Percentiles rank a stretch among this genome's conserved stretches.
Conservation (phyloP, 2,797 vertebrate genomes). For the Podarcis lilfordi region DNA sequence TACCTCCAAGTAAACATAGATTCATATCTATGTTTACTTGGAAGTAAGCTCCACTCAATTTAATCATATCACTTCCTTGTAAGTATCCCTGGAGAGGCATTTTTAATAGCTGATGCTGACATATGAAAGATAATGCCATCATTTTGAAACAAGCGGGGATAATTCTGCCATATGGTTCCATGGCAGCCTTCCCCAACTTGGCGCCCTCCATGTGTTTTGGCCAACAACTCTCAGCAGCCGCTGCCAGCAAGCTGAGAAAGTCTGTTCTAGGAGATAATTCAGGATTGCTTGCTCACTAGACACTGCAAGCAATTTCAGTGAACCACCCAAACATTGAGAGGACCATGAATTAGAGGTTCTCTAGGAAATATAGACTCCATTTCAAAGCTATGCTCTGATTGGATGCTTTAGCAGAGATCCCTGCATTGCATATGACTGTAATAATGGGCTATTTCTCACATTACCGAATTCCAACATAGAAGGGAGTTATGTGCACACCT, state of each 20-base stretch:
- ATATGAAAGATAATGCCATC: constrained; percentile 53
- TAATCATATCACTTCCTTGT: not conserved
- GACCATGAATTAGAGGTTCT: not conserved
- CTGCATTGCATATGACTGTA: no score
- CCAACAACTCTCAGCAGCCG: no score
- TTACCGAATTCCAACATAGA: not conserved
- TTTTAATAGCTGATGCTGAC: constrained; percentile 32
- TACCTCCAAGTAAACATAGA: no score
- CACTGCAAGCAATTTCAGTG: not conserved
- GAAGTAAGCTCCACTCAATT: not conserved
- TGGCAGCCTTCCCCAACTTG: no score
- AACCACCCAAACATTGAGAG: not conserved
- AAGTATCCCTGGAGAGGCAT: not conserved
- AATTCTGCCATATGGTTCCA: constrained; percentile 26
- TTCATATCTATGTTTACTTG: no score
- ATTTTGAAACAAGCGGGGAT: constrained; percentile 57
- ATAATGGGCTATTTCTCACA: not conserved
- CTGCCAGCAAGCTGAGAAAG: no score
- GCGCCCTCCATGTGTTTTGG: no score
- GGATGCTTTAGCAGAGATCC: no score
- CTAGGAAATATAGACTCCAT: not conserved
- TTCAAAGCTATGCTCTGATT: not conserved
- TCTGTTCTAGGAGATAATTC: constrained; percentile 27
- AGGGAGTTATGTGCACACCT: not conserved
- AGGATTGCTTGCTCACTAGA: constrained; percentile 12